Base-by-base conservation (phyloP, 2,888 invertebrate genomes). In the Platycheirus rosarum region DNA sequence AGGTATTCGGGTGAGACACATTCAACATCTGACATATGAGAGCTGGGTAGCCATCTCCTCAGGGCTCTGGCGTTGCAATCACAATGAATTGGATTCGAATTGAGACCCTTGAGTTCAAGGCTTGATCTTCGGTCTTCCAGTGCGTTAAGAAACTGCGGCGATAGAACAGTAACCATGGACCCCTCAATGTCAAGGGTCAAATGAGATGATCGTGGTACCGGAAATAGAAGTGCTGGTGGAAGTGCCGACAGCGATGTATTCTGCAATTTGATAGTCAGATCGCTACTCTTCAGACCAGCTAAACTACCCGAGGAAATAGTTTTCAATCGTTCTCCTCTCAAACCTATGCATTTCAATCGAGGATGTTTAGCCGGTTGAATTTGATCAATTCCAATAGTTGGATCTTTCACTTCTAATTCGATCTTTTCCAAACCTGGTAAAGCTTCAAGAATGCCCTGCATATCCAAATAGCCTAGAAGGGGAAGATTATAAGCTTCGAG, bases 401-500 rank as follows among this genome's bases (percentile, higher is more conserved):
- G 92, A 85, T 97, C 97, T 89, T 97, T 97, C 0, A 97, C 93
- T 91, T 97, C 97, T 63, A 97, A 93, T 84, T 97, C 96, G 9
- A 97, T 91, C 84, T 91, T 92, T 89, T 97, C 95, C 44, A 97
- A 90, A 0, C 94, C 94, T 1, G 94, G 93, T 86, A 97, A 91
- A 84, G 94, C 92, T 85, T 94, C 94, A n/a, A 97, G 90, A 29
- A 97, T 93, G 0, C 97, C 97, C 87, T 95, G 94, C n/a, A 96
- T 93, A 89, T 97, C 97, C 80, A 96, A 92, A 87, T 96, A 96
- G 0, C 97, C 96, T 20, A 97, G 88, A 85, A 95, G 93, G 0
- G 97, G 96, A 87, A 94, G 95, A 55, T 94, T 94, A 87, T 94
- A 95, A 0, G 96, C 94, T 84, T 94, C 92, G 7, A 97, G 88